A percentile compares a stretch with the other conserved stretches of the same genome.
These are phyloP conservation scores for Leptogaster cylindrica DNA, from an alignment of 2,888 invertebrate genomes.

Conservation along the genomic window DNA sequence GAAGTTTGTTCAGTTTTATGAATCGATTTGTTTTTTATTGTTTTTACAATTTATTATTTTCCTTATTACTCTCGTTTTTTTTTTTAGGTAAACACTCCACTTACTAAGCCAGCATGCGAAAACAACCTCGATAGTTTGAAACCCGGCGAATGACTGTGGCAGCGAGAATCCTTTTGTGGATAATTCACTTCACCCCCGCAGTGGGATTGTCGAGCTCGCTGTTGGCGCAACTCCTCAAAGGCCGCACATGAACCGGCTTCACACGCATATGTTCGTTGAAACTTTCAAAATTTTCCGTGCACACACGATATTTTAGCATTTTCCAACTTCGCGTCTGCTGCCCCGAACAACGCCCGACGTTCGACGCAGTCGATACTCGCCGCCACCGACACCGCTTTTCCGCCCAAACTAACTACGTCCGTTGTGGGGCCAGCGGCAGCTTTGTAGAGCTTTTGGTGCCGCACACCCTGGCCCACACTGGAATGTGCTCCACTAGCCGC, in stretches of 20 bases:
- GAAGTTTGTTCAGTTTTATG: too few relatives aligned
- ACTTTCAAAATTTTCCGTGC: constrained; percentile 3
- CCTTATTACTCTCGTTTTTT: neutral
- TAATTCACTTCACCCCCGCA: constrained; percentile 25
- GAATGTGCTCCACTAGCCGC: too few relatives aligned
- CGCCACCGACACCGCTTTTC: neutral
- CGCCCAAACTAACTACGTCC: neutral
- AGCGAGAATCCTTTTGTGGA: constrained; percentile 5
- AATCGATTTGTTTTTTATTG: neutral
- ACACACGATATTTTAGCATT: too few relatives aligned
- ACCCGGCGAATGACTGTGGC: constrained; percentile 30
- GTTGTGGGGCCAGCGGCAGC: too few relatives aligned
- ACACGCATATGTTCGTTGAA: neutral
- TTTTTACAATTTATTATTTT: neutral
- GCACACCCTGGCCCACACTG: too few relatives aligned
- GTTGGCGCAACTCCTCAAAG: constrained; percentile 25
- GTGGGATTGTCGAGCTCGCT: constrained; percentile 3
- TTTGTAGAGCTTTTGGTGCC: too few relatives aligned
- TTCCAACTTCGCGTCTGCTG: too few relatives aligned
- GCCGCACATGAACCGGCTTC: neutral
- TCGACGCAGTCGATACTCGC: too few relatives aligned
- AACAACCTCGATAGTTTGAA: constrained; percentile 12
- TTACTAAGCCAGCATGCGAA: neutral
- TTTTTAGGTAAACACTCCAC: neutral
- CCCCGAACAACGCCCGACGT: too few relatives aligned